Evolutionary conservation across 2,888 invertebrate species (phyloP), one percentile per base, ranked within the genome.

Genomic region (Luperina testacea): DNA sequence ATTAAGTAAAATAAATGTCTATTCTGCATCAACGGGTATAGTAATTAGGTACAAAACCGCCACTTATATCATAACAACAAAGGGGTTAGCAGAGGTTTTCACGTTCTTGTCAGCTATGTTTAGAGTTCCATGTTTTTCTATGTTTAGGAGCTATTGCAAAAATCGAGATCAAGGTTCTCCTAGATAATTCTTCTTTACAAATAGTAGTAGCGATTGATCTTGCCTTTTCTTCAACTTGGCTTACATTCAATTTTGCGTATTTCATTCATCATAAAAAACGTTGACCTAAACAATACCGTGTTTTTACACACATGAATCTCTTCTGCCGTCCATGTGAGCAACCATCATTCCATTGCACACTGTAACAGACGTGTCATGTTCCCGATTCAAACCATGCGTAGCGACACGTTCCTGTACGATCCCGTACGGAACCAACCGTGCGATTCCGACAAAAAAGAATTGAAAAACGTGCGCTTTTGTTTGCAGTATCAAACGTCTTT

Each of bases 291-390:
- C 48, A 78, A 24, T n/a, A 24, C n/a, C 6, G 17, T 17, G 11
- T 63, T 32, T 71, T 13, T 3, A 64, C 6, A n/a, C 6, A 61
- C 65, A 45, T 80, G 20, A 38, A 74, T 27, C 24, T n/a, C 5
- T 45, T 45, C 27, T 59, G 32, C 4, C 6, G 70, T 63, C 45
- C n/a, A 53, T 67, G 11, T 53, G 63, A 68, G n/a, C 59, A 67
- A 32, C 1, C 65, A 63, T 63, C 27, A 65, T 72, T 42, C 57
- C 38, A 67, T 38, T 7, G 9, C 17, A 70, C 32, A 61, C 51
- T 84, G 84, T 57, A 32, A 15, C 70, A 73, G 77, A 80, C 84
- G 67, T 4, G 65, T n/a, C 72, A n/a, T 61, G 69, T 65, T 61
- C 24, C 63, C 24, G 24, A 70, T 70, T n/a, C 72, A 45, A 75